Conservation (phyloP, 2,888 invertebrate genomes). For the Tachina grossa region DNA sequence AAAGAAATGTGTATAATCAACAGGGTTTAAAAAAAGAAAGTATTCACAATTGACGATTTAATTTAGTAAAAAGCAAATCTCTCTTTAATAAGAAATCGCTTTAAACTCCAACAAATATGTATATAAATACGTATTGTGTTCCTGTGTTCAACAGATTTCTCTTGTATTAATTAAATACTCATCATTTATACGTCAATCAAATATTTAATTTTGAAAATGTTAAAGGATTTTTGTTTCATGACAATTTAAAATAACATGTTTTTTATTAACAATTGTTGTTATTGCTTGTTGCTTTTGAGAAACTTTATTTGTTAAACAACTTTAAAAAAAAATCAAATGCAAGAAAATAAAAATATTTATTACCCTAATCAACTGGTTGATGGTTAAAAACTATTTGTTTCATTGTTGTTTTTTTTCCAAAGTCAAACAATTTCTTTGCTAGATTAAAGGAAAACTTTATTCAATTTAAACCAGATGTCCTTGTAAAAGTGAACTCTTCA, state of each 20-base stretch:
- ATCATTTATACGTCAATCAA: constrained; percentile 34
- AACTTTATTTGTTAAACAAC: constrained; percentile 14
- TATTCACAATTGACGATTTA: too few species aligned
- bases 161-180: constrained; percentile 29
- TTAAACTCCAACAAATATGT: constrained; percentile 6
- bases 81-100: background rate
- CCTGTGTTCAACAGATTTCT: constrained; percentile 17
- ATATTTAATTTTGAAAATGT: constrained; percentile 5
- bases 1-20: too few species aligned
- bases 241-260: constrained; percentile 22
- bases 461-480: constrained; percentile 39
- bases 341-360: constrained; percentile 20
- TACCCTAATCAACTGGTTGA: constrained; percentile 29
- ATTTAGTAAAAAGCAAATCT: too few species aligned
- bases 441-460: background rate
- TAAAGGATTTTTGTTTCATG: constrained; percentile 17
- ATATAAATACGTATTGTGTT: background rate
- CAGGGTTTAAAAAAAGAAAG: too few species aligned
- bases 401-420: background rate
- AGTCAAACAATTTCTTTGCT: constrained; percentile 36
- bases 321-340: background rate
- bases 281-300: background rate
- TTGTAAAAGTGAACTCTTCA: constrained; percentile 46
- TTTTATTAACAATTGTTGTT: constrained; percentile 12
- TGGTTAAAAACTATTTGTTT: background rate